A percentile compares a stretch with the other conserved stretches of the same genome.
phyloP scores from a whole-genome alignment of 2,113 vertebrate genomes.

The Loxodonta africana region DNA sequence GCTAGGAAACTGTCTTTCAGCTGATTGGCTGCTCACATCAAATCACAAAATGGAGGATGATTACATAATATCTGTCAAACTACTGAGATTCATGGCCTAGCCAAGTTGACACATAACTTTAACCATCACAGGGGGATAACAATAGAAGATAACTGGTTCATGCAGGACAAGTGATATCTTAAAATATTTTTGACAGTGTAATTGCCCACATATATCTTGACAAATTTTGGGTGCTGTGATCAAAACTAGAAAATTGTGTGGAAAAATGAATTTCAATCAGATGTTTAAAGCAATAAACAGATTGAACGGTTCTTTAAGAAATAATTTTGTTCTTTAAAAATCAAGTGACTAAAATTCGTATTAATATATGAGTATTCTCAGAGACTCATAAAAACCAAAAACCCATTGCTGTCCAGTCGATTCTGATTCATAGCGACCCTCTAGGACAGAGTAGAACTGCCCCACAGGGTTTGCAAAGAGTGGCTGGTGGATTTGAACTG shows the following conservation, averaged over 20 bases:
- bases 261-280: background rate
- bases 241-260: background rate
- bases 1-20: no score
- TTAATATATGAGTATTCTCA: background rate
- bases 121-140: background rate
- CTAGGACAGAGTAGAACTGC: no score
- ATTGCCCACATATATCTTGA: background rate
- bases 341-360: conserved; percentile 1
- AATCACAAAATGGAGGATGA: no score
- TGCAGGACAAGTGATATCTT: background rate
- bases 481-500: no score
- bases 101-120: no score
- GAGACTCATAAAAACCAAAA: background rate
- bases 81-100: no score
- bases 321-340: conserved; percentile 1
- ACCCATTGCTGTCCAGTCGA: no score
- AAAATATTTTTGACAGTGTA: background rate
- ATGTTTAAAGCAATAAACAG: background rate
- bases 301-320: background rate
- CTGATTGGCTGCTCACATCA: no score
- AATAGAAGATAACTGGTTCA: background rate
- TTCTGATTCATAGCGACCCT: no score
- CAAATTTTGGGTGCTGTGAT: background rate
- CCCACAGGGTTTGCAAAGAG: no score
- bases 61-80: no score